Evolutionary conservation across 92 coral and sea anemone species (phyloP), one percentile per base, ranked within the genome.

Genomic region (Paragorgia papillata): DNA sequence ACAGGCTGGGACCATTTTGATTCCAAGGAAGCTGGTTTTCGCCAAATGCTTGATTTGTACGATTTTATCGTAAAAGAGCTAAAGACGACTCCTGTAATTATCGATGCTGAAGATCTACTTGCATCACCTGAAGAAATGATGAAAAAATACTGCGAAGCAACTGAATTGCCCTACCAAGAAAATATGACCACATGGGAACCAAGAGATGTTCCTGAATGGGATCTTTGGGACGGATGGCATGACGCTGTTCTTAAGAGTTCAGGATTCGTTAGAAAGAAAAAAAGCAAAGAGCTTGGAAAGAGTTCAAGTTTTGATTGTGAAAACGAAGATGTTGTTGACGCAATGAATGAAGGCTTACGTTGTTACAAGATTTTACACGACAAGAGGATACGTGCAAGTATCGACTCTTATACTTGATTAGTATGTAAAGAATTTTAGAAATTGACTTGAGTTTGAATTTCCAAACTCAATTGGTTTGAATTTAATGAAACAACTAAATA

Each of bases 1-100:
- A 90, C 97, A n/a, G 97, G 97, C 39, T 93, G 96, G 96, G 88
- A 84, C 62, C 84, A 90, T 64, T 93, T 93, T 69, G 93, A 93
- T 56, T 90, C 93, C 32, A 78, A 79, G 9, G 96, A 93, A 63
- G 91, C 91, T 41, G 97, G 97, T 30, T 93, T 88, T 43, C 90
- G 91, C 27, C 97, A 93, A 83, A 76, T 93, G 89, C 79, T 51
- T 56, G 97, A 86, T 62, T 62, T 93, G 44, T 90, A 88, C 43
- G 76, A 90, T 48, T 93, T 90, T 67, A 82, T 93, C 50, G 76
- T 81, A 51, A 80, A 85, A 50, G 69, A 91, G 55, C 56, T 88
- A 46, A 83, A 90, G 64, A 43, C 78, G 20, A 64, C 62, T 28
- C 92, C 96, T n/a, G 80, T 90, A 0, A 89, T 93, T n/a, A 90